Conservation (phyloP, 2,797 vertebrate species). For the Rhinichthys osculus region DNA sequence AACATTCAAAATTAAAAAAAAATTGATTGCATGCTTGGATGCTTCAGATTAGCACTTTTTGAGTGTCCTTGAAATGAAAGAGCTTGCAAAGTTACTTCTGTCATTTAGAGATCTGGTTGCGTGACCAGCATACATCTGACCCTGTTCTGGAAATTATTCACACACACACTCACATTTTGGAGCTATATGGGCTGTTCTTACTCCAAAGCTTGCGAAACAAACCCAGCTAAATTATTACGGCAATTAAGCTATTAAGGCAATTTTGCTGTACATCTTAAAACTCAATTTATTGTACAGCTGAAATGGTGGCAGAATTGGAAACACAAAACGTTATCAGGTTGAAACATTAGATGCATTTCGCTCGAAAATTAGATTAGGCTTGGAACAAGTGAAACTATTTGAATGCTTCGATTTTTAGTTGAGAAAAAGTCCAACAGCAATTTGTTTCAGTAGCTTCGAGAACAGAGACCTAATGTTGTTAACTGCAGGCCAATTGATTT, state of each 20-base stretch:
- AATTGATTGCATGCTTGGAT: slow-evolving; percentile 7
- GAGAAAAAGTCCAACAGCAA: slow-evolving; percentile 45
- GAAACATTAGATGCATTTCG: slow-evolving; percentile 14
- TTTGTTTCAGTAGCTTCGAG: slow-evolving; percentile 35
- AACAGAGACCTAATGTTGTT: slow-evolving; percentile 63
- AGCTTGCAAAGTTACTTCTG: slow-evolving; percentile 41
- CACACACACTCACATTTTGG: neutral
- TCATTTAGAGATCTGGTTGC: slow-evolving; percentile 34
- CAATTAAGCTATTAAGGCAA: slow-evolving; percentile 19
- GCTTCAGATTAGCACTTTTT: slow-evolving; percentile 15
- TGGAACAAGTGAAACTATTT: slow-evolving; percentile 53
- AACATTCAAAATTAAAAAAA: neutral
- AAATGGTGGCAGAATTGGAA: slow-evolving; percentile 27
- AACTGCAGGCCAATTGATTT: slow-evolving; percentile 63
- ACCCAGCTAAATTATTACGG: neutral
- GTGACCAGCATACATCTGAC: slow-evolving; percentile 32
- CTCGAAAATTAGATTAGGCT: slow-evolving; percentile 47
- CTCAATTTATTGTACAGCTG: slow-evolving; percentile 20
- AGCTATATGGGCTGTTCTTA: slow-evolving; percentile 22
- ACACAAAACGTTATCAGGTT: slow-evolving; percentile 47
- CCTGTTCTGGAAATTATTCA: slow-evolving; percentile 17
- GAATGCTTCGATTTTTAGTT: slow-evolving; percentile 51
- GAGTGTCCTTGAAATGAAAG: slow-evolving; percentile 31
- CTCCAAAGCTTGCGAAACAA: slow-evolving; percentile 9
- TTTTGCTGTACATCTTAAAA: slow-evolving; percentile 17